phyloP scores from a whole-genome alignment of 2,113 vertebrate genomes.

The Paedocypris sp. region DNA sequence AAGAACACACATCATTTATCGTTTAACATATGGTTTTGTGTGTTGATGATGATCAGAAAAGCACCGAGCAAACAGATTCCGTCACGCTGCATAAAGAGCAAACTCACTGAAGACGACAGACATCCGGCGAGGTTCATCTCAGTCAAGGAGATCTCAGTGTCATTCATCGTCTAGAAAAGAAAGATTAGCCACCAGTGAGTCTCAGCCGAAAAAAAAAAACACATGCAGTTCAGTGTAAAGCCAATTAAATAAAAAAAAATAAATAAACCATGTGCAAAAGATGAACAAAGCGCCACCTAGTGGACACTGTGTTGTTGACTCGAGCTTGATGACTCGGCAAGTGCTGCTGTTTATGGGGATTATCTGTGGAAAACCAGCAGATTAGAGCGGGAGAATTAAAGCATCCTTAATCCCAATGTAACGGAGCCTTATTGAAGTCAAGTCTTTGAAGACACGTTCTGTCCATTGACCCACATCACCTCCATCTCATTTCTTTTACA shows the following conservation, averaged over 20 bases:
- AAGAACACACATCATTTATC: not conserved
- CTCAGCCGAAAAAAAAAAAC: no score
- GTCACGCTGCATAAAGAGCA: not conserved
- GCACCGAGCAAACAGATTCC: not conserved
- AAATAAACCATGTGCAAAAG: not conserved
- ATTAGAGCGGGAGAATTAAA: slow-evolving; percentile 31
- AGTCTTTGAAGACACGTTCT: slow-evolving; percentile 1
- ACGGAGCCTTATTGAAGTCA: not conserved
- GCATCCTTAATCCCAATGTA: slow-evolving; percentile 29
- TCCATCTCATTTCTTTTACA: no score
- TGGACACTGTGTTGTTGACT: slow-evolving; percentile 8
- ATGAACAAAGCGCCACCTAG: slow-evolving; percentile 10
- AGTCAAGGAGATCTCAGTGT: slow-evolving; percentile 60
- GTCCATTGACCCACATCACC: slow-evolving; percentile 7
- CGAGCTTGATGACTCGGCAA: slow-evolving; percentile 7
- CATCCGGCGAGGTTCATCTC: slow-evolving; percentile 49
- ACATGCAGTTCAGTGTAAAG: not conserved
- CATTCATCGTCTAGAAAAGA: slow-evolving; percentile 49
- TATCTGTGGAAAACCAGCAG: slow-evolving; percentile 32
- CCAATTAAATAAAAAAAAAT: not conserved
- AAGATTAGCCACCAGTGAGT: not conserved
- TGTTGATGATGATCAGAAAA: not conserved
- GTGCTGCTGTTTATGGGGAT: slow-evolving; percentile 25
- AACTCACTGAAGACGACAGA: slow-evolving; percentile 55
- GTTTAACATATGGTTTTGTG: not conserved